A percentile compares a stretch with the other conserved stretches of the same genome.
These are phyloP conservation scores for Pipistrellus nathusii DNA, from an alignment of 2,797 vertebrate genomes.

Conservation along the genomic window DNA sequence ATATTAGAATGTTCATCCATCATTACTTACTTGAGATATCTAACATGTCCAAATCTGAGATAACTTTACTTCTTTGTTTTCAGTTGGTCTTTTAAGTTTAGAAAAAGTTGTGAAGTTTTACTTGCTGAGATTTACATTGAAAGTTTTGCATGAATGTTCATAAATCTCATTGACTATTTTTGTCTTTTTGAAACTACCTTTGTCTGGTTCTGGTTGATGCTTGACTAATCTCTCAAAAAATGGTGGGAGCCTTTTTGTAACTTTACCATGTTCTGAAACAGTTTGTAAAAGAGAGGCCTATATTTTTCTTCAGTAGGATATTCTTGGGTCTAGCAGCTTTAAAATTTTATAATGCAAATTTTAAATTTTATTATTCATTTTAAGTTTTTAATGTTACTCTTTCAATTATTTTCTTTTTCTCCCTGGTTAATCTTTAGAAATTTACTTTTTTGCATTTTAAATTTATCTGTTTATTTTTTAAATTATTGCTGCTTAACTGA, in stretches of 20 bases:
- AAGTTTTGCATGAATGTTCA: neutral
- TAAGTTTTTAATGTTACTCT: neutral
- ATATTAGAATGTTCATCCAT: neutral
- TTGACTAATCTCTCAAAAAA: neutral
- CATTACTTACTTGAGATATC: neutral
- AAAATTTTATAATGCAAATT: neutral
- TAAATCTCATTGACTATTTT: neutral
- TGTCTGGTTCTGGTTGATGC: neutral
- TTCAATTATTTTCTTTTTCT: constrained; percentile 24
- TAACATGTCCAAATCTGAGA: neutral
- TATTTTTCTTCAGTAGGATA: neutral
- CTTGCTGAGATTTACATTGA: neutral
- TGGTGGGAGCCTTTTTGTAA: neutral
- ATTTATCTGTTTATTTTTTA: neutral
- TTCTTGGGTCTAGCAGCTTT: neutral
- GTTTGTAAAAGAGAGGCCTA: neutral
- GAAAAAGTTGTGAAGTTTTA: neutral
- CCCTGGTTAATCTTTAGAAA: neutral
- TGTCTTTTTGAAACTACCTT: neutral
- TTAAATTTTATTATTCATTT: neutral
- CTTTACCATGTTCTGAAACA: constrained; percentile 6
- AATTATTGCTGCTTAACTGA: neutral
- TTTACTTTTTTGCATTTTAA: neutral
- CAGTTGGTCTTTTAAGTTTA: neutral
- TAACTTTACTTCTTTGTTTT: constrained; percentile 33